Conservation (phyloP, 2,113 vertebrate species). For the Labrus mixtus region DNA sequence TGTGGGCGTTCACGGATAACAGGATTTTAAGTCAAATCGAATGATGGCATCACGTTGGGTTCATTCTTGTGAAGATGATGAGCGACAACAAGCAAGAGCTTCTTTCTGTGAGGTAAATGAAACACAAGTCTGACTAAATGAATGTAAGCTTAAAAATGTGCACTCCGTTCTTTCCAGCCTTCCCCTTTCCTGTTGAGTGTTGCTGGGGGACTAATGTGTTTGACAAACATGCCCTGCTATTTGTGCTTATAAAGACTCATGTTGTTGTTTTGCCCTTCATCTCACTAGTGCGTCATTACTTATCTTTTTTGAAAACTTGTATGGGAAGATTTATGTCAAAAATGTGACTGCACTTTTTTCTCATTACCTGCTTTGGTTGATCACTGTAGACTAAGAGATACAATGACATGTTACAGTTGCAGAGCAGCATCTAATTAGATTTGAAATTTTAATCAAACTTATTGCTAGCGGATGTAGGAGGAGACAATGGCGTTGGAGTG, state of each 20-base stretch:
- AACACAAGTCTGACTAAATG: background rate
- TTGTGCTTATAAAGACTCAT: constrained; percentile 47
- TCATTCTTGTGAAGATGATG: constrained; percentile 86
- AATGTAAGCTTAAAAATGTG: background rate
- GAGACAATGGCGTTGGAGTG: constrained; percentile 18
- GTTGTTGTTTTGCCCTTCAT: constrained; percentile 35
- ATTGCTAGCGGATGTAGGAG: constrained; percentile 25
- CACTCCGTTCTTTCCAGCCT: constrained; percentile 13
- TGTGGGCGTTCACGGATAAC: constrained; percentile 84
- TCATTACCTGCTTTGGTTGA: background rate
- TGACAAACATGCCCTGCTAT: constrained; percentile 62
- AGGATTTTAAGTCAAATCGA: constrained; percentile 86
- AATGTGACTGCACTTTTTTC: background rate
- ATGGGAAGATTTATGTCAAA: background rate
- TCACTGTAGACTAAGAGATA: background rate
- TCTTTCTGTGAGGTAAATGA: constrained; percentile 87
- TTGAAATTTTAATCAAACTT: constrained; percentile 31
- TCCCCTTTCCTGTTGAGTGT: constrained; percentile 27
- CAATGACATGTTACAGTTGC: constrained; percentile 22
- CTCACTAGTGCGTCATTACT: constrained; percentile 2
- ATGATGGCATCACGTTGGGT: constrained; percentile 94
- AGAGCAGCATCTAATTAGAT: constrained; percentile 22
- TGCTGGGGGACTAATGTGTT: constrained; percentile 44
- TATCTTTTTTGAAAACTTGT: constrained; percentile 7
- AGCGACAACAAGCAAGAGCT: constrained; percentile 78